A percentile compares a stretch with the other conserved stretches of the same genome.
phyloP scores from a whole-genome alignment of 2,888 invertebrate genomes.

The Drosophila nr. perissopoda region DNA sequence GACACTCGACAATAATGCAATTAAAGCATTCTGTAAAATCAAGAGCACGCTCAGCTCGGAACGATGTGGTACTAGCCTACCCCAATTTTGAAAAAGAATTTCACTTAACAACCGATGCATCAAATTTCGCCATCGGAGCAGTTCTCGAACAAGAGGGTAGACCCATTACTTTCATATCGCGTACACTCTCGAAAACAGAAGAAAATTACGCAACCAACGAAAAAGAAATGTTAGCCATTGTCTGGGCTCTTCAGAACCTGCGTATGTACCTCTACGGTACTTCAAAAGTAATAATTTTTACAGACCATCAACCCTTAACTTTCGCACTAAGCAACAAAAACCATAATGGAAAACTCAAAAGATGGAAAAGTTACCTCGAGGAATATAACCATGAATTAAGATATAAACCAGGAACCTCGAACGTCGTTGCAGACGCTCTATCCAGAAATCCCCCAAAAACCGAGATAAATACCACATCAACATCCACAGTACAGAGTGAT shows the following conservation, averaged over 20 bases:
- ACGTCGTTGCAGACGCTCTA: conserved; percentile 67
- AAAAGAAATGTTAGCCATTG: too few species aligned
- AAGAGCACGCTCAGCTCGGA: conserved; percentile 25
- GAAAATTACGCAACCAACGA: too few species aligned
- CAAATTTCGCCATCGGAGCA: conserved; percentile 8
- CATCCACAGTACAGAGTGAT: conserved; percentile 30
- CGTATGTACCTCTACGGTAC: too few species aligned
- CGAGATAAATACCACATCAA: conserved; percentile 12
- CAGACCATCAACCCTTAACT: too few species aligned
- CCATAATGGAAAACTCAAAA: conserved; percentile 31
- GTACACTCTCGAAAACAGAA: too few species aligned
- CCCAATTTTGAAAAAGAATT: conserved; percentile 19
- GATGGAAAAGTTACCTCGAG: conserved; percentile 36
- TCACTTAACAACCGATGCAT: conserved; percentile 18
- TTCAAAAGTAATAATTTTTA: too few species aligned
- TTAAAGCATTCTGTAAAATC: conserved; percentile 9
- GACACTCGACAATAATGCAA: background rate
- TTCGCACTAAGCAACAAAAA: too few species aligned
- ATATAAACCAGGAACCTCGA: conserved; percentile 75
- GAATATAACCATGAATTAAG: conserved; percentile 54
- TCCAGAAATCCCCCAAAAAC: conserved; percentile 18
- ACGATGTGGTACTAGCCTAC: conserved; percentile 13
- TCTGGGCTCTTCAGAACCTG: too few species aligned
- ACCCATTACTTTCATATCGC: conserved; percentile 15
- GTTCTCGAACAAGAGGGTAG: conserved; percentile 10